Percentiles rank a stretch among this genome's conserved stretches.
These are phyloP conservation scores for Lasioglossum malachurum DNA, from an alignment of 2,888 invertebrate species.

Conservation along the genomic window DNA sequence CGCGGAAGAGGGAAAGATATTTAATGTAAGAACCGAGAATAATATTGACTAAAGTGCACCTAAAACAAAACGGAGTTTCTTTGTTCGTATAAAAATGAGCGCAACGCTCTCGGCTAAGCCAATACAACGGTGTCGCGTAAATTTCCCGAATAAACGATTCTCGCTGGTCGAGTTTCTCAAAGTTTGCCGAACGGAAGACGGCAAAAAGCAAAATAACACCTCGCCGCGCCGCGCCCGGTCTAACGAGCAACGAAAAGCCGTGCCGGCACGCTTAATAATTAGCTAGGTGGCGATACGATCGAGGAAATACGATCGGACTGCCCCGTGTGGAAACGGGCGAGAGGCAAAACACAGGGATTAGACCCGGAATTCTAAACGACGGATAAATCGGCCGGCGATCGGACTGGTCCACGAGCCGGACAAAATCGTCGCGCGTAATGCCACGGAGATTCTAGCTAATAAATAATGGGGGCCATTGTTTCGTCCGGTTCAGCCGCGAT, in stretches of 20 bases:
- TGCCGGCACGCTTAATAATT: slow-evolving; percentile 38
- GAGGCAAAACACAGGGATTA: slow-evolving; percentile 47
- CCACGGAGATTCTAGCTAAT: slow-evolving; percentile 74
- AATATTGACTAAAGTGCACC: neutral
- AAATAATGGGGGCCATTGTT: slow-evolving; percentile 80
- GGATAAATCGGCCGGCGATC: slow-evolving; percentile 55
- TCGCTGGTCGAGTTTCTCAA: neutral
- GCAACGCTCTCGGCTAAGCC: neutral
- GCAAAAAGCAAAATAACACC: neutral
- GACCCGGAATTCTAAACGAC: slow-evolving; percentile 47
- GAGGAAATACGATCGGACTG: slow-evolving; percentile 20
- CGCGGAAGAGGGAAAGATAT: neutral
- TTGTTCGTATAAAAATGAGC: neutral
- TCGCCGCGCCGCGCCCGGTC: neutral
- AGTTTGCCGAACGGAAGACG: neutral
- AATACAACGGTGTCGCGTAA: neutral
- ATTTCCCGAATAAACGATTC: neutral
- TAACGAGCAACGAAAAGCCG: neutral
- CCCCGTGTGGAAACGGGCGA: slow-evolving; percentile 23
- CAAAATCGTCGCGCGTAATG: slow-evolving; percentile 73
- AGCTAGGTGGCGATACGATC: slow-evolving; percentile 19
- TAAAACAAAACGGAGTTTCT: neutral
- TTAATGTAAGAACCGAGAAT: neutral
- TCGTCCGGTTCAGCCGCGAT: slow-evolving; percentile 67
- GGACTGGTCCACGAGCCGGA: slow-evolving; percentile 32